Evolutionary conservation across 2,888 invertebrate genomes (phyloP).

Genomic region (Cartodere bifasciata): DNA sequence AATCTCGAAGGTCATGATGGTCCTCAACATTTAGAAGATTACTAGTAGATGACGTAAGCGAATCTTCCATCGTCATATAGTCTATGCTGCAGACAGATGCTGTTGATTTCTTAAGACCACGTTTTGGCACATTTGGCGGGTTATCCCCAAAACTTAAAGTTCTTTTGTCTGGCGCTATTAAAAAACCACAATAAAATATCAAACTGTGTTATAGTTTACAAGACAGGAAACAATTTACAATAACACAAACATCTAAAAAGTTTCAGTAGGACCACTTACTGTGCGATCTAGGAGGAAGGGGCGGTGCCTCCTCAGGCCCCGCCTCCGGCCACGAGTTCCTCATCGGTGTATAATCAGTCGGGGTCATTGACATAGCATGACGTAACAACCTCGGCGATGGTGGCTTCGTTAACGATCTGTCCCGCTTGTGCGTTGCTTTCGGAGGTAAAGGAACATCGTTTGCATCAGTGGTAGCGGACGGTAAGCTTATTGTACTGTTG

Average conservation of each 20-base stretch:
- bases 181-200: slow-evolving; percentile 5
- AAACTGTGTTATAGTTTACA: too few species aligned
- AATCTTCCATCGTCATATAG: slow-evolving; percentile 38
- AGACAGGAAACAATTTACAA: too few species aligned
- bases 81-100: slow-evolving; percentile 36
- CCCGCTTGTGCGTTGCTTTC: slow-evolving; percentile 35
- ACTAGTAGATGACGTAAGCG: slow-evolving; percentile 22
- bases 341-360: slow-evolving; percentile 38
- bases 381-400: slow-evolving; percentile 41
- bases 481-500: slow-evolving; percentile 34
- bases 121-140: slow-evolving; percentile 34
- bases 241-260: too few species aligned
- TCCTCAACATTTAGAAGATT: slow-evolving; percentile 22
- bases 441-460: slow-evolving; percentile 38
- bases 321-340: slow-evolving; percentile 46
- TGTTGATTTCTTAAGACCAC: slow-evolving; percentile 35
- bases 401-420: slow-evolving; percentile 40
- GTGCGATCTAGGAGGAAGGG: slow-evolving; percentile 67
- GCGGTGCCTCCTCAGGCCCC: slow-evolving; percentile 54
- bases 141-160: slow-evolving; percentile 33
- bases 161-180: slow-evolving; percentile 43
- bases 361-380: slow-evolving; percentile 37
- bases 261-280: too few species aligned
- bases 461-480: slow-evolving; percentile 31
- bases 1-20: slow-evolving; percentile 41